Percentiles rank a stretch among this genome's conserved stretches.
phyloP scores from a whole-genome alignment of 2,888 invertebrate genomes.

The Bombylius discolor region DNA sequence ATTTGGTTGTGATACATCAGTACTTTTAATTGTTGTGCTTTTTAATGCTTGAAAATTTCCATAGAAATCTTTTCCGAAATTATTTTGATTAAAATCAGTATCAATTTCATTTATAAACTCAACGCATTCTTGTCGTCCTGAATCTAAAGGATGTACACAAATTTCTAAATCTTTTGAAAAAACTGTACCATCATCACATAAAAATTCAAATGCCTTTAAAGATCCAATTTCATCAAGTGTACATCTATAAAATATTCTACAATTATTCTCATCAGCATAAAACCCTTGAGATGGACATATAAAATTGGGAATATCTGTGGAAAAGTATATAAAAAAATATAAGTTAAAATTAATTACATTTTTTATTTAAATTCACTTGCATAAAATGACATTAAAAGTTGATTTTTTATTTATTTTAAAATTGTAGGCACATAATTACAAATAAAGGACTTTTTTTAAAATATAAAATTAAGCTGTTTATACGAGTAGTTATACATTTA shows the following conservation, averaged over 20 bases:
- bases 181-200: conserved; percentile 62
- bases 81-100: background rate
- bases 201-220: conserved; percentile 49
- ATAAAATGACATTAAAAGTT: no score
- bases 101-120: conserved; percentile 32
- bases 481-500: no score
- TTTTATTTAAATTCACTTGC: no score
- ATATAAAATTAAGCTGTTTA: no score
- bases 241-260: conserved; percentile 63
- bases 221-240: conserved; percentile 45
- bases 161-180: conserved; percentile 53
- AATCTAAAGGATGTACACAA: conserved; percentile 57
- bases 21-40: no score
- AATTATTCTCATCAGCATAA: conserved; percentile 56
- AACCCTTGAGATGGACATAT: conserved; percentile 52
- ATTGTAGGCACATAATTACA: no score
- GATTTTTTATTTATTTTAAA: no score
- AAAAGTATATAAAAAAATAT: background rate
- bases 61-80: background rate
- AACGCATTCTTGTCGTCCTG: conserved; percentile 55
- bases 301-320: background rate
- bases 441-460: no score
- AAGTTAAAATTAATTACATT: no score
- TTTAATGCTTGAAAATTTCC: background rate
- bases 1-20: background rate